phyloP scores from a whole-genome alignment of 2,797 vertebrate species.

The Vespertilio murinus region DNA sequence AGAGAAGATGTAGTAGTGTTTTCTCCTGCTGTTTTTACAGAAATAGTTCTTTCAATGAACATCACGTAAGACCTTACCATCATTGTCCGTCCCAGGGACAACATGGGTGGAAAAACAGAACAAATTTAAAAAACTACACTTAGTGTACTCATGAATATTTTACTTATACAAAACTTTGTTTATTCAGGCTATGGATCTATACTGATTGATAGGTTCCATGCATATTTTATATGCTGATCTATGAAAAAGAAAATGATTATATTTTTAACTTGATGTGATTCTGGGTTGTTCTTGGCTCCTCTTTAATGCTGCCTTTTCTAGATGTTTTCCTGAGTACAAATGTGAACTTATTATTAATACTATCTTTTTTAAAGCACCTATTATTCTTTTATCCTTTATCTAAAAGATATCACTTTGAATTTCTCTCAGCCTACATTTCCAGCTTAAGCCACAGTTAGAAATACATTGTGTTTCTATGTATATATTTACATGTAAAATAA shows the following conservation, averaged over 20 bases:
- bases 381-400: too few species aligned
- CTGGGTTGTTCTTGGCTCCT: neutral
- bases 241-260: neutral
- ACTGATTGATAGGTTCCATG: accelerated
- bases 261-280: neutral
- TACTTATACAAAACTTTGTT: neutral
- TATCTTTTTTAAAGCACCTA: neutral
- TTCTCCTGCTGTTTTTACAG: too few species aligned
- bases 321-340: neutral
- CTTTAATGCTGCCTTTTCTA: neutral
- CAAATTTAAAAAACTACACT: neutral
- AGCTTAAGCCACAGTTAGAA: neutral
- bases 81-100: neutral
- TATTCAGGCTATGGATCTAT: neutral
- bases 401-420: neutral
- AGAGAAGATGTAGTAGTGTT: accelerated
- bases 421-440: neutral
- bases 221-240: neutral
- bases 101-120: neutral
- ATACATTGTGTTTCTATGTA: too few species aligned
- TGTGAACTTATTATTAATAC: neutral
- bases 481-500: neutral
- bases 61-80: accelerated
- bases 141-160: neutral
- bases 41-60: neutral